These are phyloP conservation scores for Plagiodera versicolora DNA, from an alignment of 2,888 invertebrate species.

Conservation along the genomic window DNA sequence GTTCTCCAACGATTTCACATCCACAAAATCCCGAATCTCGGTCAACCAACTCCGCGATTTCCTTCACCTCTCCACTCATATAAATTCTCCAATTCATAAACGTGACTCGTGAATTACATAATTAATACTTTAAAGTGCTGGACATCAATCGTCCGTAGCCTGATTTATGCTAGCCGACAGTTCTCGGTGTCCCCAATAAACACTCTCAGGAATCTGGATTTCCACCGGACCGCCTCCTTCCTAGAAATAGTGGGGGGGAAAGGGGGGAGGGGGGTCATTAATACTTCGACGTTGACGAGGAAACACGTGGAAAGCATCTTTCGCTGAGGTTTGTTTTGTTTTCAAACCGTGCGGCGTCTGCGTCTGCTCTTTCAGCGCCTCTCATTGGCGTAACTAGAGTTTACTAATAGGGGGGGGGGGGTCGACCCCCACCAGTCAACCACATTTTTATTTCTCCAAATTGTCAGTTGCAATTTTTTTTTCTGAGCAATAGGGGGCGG, in stretches of 20 bases:
- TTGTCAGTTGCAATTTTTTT: too few relatives aligned
- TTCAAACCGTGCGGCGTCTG: constrained; percentile 34
- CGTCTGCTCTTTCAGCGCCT: constrained; percentile 18
- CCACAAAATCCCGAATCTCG: too few relatives aligned
- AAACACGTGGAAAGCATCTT: constrained; percentile 29
- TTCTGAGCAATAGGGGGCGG: too few relatives aligned
- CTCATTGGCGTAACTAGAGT: too few relatives aligned
- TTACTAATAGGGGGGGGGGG: too few relatives aligned
- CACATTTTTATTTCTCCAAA: too few relatives aligned
- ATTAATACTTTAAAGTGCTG: background rate
- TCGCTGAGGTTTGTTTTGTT: constrained; percentile 36
- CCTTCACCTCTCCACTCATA: too few relatives aligned
- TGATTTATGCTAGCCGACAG: constrained; percentile 17
- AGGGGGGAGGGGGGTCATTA: constrained; percentile 29
- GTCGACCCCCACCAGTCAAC: too few relatives aligned
- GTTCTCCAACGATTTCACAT: too few relatives aligned
- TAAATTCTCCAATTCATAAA: too few relatives aligned
- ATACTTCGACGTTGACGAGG: constrained; percentile 28
- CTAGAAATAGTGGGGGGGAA: too few relatives aligned
- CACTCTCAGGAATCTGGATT: constrained; percentile 25
- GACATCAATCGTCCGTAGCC: background rate
- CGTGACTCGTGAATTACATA: background rate
- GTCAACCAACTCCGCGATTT: too few relatives aligned
- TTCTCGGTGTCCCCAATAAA: constrained; percentile 26
- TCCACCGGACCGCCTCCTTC: constrained; percentile 20